Evolutionary conservation across 2,797 vertebrate species (phyloP).

Genomic region (Cuculus canorus): DNA sequence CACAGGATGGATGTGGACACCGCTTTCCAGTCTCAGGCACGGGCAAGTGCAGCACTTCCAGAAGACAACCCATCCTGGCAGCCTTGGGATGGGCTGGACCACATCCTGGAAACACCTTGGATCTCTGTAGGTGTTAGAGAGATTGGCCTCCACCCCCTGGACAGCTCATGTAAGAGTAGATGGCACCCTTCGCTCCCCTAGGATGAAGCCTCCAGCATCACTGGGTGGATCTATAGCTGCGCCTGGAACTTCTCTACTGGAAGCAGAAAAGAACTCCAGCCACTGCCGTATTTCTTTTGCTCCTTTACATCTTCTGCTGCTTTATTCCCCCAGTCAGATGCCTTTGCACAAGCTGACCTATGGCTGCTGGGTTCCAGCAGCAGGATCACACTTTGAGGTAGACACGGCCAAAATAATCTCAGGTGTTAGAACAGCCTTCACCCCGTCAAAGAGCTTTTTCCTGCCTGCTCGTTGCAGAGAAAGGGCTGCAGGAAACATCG

Average conservation of each 20-base stretch:
- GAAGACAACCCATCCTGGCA: not conserved
- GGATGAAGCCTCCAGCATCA: not conserved
- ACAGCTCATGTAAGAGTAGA: not conserved
- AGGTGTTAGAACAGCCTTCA: not conserved
- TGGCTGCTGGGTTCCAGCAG: not conserved
- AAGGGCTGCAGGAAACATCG: not conserved
- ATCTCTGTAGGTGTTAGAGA: not conserved
- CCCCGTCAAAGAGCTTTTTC: not conserved
- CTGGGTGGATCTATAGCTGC: not conserved
- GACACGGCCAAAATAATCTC: not conserved
- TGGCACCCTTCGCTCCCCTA: not conserved
- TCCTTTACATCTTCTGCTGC: not conserved
- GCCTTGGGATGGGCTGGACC: not conserved
- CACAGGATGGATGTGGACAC: accelerated
- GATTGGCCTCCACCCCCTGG: not conserved
- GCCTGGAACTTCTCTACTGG: not conserved
- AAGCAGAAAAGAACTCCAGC: not conserved
- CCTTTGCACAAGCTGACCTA: not conserved
- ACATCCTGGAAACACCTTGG: not conserved
- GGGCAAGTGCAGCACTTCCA: not conserved
- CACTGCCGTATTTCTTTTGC: not conserved
- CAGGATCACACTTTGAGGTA: not conserved
- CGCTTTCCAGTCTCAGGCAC: too few relatives aligned
- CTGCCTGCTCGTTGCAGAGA: accelerated
- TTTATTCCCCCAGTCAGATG: not conserved